These are phyloP conservation scores for Xenentodon cancila DNA, from an alignment of 2,797 vertebrate species.

Conservation along the genomic window DNA sequence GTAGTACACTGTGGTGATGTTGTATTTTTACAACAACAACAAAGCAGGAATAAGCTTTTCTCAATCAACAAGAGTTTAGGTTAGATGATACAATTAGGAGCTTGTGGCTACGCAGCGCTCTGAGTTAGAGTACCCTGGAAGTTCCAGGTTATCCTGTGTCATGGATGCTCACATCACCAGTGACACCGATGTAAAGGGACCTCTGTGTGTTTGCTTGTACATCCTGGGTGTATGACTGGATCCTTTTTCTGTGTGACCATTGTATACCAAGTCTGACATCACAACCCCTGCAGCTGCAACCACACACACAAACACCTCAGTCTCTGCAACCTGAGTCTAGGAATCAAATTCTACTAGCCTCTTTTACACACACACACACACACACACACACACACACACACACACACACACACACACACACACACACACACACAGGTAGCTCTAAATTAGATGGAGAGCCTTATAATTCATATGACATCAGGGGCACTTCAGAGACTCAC, in stretches of 20 bases:
- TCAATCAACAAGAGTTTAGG: no score
- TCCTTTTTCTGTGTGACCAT: constrained; percentile 40
- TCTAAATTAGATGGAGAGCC: constrained; percentile 39
- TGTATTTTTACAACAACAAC: no score
- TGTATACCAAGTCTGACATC: constrained; percentile 11
- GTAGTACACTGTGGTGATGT: no score
- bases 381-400: constrained; percentile 10
- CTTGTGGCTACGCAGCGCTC: no score
- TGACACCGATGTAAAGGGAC: constrained; percentile 47
- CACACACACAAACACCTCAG: constrained; percentile 10
- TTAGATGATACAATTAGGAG: no score
- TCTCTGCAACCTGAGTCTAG: constrained; percentile 55
- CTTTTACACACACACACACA: constrained; percentile 11
- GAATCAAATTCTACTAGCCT: constrained; percentile 65
- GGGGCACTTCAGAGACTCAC: constrained; percentile 33
- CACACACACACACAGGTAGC: constrained; percentile 14
- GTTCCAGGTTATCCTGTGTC: constrained; percentile 41
- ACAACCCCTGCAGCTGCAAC: not conserved
- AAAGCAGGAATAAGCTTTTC: no score
- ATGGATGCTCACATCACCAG: constrained; percentile 37
- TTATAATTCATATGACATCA: constrained; percentile 53
- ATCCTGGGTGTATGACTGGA: constrained; percentile 28
- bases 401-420: constrained; percentile 10
- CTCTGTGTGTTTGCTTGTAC: constrained; percentile 35
- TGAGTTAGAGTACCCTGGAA: constrained; percentile 9